phyloP scores from a whole-genome alignment of 2,113 vertebrate genomes.

The Semnopithecus entellus region DNA sequence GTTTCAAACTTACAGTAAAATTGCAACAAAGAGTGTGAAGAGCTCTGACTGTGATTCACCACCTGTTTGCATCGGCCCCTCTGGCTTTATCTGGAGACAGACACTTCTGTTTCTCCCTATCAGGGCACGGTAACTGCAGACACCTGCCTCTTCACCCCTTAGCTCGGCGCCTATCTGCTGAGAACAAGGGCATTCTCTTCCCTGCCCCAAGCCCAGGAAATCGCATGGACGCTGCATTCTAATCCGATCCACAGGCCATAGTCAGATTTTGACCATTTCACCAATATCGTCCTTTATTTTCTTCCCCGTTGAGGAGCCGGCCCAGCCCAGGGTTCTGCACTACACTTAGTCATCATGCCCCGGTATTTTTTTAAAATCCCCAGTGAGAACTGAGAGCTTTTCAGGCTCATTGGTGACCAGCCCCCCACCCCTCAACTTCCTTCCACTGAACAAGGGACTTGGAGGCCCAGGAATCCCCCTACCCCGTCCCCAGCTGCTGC shows the following conservation, averaged over 20 bases:
- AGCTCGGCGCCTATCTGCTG: background rate
- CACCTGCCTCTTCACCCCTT: fast-evolving
- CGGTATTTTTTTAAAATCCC: background rate
- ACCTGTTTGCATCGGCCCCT: fast-evolving
- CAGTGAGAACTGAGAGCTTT: background rate
- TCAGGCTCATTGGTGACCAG: background rate
- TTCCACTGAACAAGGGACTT: background rate
- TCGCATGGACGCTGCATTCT: fast-evolving
- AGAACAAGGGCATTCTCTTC: background rate
- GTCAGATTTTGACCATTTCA: background rate
- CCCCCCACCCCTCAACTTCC: background rate
- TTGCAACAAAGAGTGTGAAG: background rate
- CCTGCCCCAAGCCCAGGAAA: background rate
- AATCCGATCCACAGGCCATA: fast-evolving
- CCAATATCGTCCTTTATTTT: no score
- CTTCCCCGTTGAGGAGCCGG: background rate
- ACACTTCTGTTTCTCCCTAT: background rate
- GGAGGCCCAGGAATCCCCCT: background rate
- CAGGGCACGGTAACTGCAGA: fast-evolving
- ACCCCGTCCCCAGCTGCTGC: fast-evolving
- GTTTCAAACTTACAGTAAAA: background rate
- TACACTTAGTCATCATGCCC: background rate
- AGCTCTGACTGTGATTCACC: background rate
- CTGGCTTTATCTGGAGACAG: background rate
- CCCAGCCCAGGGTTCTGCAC: fast-evolving